Percentiles rank a stretch among this genome's conserved stretches.
Conservation (phyloP, 2,888 invertebrate species). For the Ormyrus rosae region DNA sequence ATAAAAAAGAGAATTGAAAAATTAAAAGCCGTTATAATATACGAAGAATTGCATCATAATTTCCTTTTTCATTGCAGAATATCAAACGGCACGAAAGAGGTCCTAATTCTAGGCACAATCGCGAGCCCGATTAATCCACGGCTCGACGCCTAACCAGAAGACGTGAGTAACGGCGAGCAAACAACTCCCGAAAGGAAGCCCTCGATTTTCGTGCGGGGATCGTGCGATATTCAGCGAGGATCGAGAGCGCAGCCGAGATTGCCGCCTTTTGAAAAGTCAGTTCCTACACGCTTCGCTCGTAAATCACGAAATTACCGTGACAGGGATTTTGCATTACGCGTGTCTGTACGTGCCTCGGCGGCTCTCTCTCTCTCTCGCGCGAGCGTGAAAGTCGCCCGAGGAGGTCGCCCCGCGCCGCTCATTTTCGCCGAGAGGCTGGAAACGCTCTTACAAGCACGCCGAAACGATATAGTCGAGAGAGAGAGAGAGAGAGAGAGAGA, state of each 20-base stretch:
- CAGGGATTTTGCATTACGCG: slow-evolving; percentile 62
- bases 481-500: not conserved
- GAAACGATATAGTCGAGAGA: not conserved
- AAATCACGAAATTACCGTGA: slow-evolving; percentile 67
- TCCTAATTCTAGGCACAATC: not conserved
- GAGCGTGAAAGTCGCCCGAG: slow-evolving; percentile 62
- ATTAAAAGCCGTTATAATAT: too few relatives aligned
- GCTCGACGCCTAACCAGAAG: not conserved
- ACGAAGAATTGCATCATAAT: too few relatives aligned
- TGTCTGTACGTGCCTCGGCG: not conserved
- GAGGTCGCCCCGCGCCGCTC: slow-evolving; percentile 39
- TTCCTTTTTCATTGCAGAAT: too few relatives aligned
- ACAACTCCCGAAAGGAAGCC: not conserved
- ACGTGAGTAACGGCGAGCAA: not conserved
- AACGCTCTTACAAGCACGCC: not conserved
- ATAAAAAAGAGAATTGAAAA: too few relatives aligned
- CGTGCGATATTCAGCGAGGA: slow-evolving; percentile 10
- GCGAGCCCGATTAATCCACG: not conserved
- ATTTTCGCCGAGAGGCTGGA: not conserved
- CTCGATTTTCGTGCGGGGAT: slow-evolving; percentile 37
- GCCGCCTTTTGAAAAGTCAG: slow-evolving; percentile 58
- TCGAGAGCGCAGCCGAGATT: slow-evolving; percentile 54
- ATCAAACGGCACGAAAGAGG: too few relatives aligned
- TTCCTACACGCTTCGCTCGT: slow-evolving; percentile 58
- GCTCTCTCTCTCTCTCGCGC: not conserved